Base-by-base conservation (phyloP, 2,113 vertebrate species). In the Eulemur macaco region DNA sequence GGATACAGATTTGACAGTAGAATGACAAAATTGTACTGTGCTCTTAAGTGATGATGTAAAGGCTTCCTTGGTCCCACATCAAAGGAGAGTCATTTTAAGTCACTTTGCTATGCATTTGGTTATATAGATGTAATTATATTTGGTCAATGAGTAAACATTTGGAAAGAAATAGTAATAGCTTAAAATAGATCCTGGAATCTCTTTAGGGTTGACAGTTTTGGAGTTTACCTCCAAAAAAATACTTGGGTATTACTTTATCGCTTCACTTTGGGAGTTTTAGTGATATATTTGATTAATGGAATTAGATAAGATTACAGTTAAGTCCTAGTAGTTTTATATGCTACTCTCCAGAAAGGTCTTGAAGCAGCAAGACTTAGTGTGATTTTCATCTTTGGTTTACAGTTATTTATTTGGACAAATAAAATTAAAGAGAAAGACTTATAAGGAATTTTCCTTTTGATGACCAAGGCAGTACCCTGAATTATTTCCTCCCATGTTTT, bases 401-500 rank as follows among this genome's bases (percentile, higher is more conserved):
- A 77, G 18, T 89, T 56, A 80, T 91, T 4, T 89, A 68, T 86
- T 82, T 89, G 58, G 34, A 81, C 31, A 96, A 80, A 89, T 68
- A 58, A 31, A 84, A 12, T 84, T 64, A 80, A 80, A 71, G 31
- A 21, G 47, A 86, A 81, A 58, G 27, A n/a, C 7, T 66, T 34
- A 39, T 8, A 68, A 77, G 54, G 52, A 81, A 29, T 63, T 95
- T 93, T 91, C 94, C 31, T 91, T 93, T 77, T 47, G 60, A 78
- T 89, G 50, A 85, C 13, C 56, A 81, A 94, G 77, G 27, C 50
- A 74, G 10, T 37, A 69, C 37, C 27, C 76, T 91, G 20, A 82
- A 56, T 56, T 90, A 52, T 88, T 96, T 96, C 37, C 29, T 85
- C 96, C 13, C 97, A 45, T 97, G 83, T 97, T 98, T 98, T 37